Percentiles rank a stretch among this genome's conserved stretches.
These are phyloP conservation scores for Istiophorus platypterus DNA, from an alignment of 2,113 vertebrate genomes.

Conservation along the genomic window DNA sequence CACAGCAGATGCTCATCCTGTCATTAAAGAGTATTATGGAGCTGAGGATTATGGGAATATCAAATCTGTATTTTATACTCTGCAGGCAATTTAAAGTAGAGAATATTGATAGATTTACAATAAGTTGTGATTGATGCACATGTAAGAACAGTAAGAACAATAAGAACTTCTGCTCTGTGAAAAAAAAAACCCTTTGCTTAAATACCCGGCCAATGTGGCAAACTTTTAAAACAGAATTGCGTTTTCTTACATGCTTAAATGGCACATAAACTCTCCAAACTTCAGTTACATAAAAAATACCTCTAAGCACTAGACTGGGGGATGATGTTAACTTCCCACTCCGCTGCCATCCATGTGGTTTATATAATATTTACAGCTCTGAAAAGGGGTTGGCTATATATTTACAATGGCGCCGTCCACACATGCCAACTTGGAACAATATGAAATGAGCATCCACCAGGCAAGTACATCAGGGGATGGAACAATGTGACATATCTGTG, in stretches of 20 bases:
- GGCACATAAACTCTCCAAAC: constrained; percentile 19
- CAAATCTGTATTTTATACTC: constrained; percentile 15
- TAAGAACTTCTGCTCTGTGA: background rate
- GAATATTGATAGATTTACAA: constrained; percentile 13
- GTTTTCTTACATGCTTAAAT: constrained; percentile 31
- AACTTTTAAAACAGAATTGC: constrained; percentile 22
- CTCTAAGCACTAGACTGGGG: constrained; percentile 30
- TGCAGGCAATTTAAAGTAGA: background rate
- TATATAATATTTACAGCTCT: constrained; percentile 40
- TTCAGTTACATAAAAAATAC: constrained; percentile 30
- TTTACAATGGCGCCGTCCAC: constrained; percentile 25
- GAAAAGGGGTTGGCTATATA: constrained; percentile 8
- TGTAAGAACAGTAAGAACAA: constrained; percentile 42
- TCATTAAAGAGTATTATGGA: constrained; percentile 33
- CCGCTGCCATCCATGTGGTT: constrained; percentile 19
- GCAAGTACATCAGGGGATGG: background rate
- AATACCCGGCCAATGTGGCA: background rate
- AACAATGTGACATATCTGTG: background rate
- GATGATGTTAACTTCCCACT: constrained; percentile 38
- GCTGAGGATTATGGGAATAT: constrained; percentile 16
- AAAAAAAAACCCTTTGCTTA: background rate
- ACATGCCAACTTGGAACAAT: background rate
- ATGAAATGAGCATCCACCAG: constrained; percentile 18
- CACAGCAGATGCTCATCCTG: constrained; percentile 31
- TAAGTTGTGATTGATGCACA: background rate